Conservation (phyloP, 2,797 vertebrate genomes). For the Semaprochilodus insignis region DNA sequence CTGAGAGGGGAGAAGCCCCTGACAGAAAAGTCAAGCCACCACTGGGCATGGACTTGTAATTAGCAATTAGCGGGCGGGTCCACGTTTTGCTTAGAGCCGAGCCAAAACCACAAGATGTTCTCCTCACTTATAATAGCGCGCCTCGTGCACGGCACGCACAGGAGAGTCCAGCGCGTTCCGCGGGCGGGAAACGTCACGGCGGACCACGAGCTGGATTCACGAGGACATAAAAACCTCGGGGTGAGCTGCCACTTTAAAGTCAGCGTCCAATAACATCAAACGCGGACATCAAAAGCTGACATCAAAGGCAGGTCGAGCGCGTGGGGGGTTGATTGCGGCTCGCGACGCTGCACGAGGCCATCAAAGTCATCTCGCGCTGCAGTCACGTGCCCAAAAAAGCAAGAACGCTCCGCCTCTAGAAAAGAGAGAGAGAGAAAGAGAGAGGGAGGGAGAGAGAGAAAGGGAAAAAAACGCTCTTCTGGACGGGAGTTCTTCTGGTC, state of each 20-base stretch:
- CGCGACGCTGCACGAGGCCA: constrained; percentile 29
- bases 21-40: constrained; percentile 80
- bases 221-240: constrained; percentile 72
- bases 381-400: constrained; percentile 68
- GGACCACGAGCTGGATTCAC: constrained; percentile 72
- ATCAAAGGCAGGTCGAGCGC: constrained; percentile 66
- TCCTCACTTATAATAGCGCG: constrained; percentile 79
- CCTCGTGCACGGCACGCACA: constrained; percentile 72
- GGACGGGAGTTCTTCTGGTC: constrained; percentile 79
- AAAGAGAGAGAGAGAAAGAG: constrained; percentile 76
- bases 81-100: constrained; percentile 77
- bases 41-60: constrained; percentile 84
- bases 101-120: constrained; percentile 87
- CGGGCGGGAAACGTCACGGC: constrained; percentile 66
- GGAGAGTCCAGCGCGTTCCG: constrained; percentile 59
- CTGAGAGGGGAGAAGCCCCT: constrained; percentile 78
- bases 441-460: constrained; percentile 78
- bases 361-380: constrained; percentile 26
- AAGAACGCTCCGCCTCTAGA: constrained; percentile 74
- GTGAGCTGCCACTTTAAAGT: constrained; percentile 62
- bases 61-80: constrained; percentile 85
- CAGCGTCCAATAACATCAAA: constrained; percentile 49
- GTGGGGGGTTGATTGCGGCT: constrained; percentile 57
- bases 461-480: constrained; percentile 70
- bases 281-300: constrained; percentile 65